Conservation (phyloP, 2,113 vertebrate species). For the Hippocampus barbouri region DNA sequence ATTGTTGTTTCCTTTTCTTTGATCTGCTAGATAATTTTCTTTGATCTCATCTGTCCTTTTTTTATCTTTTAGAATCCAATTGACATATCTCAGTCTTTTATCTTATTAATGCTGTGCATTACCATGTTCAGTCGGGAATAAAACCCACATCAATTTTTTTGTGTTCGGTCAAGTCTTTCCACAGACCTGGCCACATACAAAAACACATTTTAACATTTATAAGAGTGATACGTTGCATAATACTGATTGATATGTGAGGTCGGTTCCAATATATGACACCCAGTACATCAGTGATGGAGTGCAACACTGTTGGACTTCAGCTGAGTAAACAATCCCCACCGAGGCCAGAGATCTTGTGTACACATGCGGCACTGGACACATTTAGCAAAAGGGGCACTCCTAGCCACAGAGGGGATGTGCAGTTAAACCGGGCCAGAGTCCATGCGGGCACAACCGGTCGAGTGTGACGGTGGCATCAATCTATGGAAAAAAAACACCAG, state of each 20-base stretch:
- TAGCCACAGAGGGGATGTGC: slow-evolving; percentile 43
- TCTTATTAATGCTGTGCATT: too few species aligned
- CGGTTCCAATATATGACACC: slow-evolving; percentile 41
- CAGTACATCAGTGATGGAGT: slow-evolving; percentile 47
- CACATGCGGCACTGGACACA: slow-evolving; percentile 59
- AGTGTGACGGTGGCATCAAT: slow-evolving; percentile 38
- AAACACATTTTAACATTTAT: too few species aligned
- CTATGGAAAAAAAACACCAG: slow-evolving; percentile 7
- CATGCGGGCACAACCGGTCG: slow-evolving; percentile 52
- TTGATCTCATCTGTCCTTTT: too few species aligned
- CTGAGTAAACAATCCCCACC: slow-evolving; percentile 73
- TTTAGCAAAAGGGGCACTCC: slow-evolving; percentile 43
- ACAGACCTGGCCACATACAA: too few species aligned
- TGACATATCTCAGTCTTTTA: too few species aligned
- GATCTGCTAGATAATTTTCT: too few species aligned
- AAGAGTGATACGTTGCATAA: too few species aligned
- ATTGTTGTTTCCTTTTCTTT: too few species aligned
- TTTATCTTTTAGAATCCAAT: too few species aligned
- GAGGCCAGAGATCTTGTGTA: slow-evolving; percentile 71
- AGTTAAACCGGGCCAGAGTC: slow-evolving; percentile 54
- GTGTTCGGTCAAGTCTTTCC: too few species aligned
- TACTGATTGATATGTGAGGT: slow-evolving; percentile 15
- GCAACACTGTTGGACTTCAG: slow-evolving; percentile 70
- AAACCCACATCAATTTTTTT: too few species aligned
- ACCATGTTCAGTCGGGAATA: too few species aligned